These are phyloP conservation scores for Gymnogyps californianus DNA, from an alignment of 2,113 vertebrate species.

Conservation along the genomic window DNA sequence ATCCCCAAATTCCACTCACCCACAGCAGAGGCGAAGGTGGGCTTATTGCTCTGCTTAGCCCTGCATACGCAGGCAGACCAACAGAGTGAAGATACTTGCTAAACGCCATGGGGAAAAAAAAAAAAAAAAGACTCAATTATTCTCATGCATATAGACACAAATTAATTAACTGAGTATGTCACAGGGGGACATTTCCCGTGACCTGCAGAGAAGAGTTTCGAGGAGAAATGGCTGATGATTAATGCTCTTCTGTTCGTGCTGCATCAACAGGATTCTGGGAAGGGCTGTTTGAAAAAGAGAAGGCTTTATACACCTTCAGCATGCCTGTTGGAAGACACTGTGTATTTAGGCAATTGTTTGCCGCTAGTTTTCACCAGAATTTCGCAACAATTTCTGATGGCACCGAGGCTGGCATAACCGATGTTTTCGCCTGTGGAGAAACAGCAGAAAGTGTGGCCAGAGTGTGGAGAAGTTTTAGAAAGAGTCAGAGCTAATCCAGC, in stretches of 20 bases:
- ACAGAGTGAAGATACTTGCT: neutral
- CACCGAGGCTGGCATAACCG: accelerated
- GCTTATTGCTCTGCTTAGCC: neutral
- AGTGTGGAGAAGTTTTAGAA: neutral
- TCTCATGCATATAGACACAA: conserved; percentile 24
- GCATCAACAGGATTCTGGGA: neutral
- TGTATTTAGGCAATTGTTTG: neutral
- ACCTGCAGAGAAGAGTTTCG: neutral
- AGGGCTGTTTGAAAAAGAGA: neutral
- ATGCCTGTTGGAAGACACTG: neutral
- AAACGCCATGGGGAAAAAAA: neutral
- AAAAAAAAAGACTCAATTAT: neutral
- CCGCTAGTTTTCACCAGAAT: neutral
- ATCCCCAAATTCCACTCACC: neutral
- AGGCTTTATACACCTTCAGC: neutral
- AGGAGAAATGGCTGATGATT: conserved; percentile 34
- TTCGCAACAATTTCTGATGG: neutral
- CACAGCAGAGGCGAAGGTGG: neutral
- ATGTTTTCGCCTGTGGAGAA: neutral
- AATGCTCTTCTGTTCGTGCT: neutral
- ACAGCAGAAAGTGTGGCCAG: neutral
- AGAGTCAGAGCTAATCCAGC: neutral
- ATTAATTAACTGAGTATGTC: conserved; percentile 51
- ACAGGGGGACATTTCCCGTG: conserved; percentile 7
- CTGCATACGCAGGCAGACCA: accelerated